A percentile compares a stretch with the other conserved stretches of the same genome.
These are phyloP conservation scores for Trachelus troglodyta DNA, from an alignment of 2,888 invertebrate genomes.

Conservation along the genomic window DNA sequence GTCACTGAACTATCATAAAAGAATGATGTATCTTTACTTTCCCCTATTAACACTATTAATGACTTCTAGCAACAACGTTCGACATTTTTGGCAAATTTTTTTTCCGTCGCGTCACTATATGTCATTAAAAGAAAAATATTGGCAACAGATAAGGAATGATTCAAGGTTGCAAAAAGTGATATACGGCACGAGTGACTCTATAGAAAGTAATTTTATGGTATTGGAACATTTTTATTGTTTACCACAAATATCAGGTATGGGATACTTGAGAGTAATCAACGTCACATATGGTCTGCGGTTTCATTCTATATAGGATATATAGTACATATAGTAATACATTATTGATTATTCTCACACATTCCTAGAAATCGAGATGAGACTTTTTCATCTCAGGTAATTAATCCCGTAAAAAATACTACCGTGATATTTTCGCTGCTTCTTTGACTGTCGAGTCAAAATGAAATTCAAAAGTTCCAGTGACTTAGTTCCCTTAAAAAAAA, in stretches of 20 bases:
- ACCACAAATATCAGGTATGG: background rate
- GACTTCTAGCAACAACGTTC: background rate
- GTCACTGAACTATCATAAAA: background rate
- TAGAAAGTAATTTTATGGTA: background rate
- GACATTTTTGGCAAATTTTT: background rate
- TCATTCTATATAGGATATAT: background rate
- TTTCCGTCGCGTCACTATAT: too few species aligned
- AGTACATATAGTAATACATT: background rate
- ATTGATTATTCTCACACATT: background rate
- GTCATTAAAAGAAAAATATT: background rate
- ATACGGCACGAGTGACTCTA: background rate
- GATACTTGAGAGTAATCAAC: too few species aligned
- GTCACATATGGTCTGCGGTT: background rate
- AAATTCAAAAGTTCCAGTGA: too few species aligned
- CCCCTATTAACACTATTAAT: too few species aligned
- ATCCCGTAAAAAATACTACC: too few species aligned
- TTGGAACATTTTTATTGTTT: background rate
- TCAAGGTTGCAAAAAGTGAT: background rate
- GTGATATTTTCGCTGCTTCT: too few species aligned
- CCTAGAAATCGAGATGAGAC: background rate
- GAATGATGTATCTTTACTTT: background rate
- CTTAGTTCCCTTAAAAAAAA: too few species aligned
- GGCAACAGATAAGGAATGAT: background rate
- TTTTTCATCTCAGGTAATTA: background rate
- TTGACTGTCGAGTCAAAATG: too few species aligned